Evolutionary conservation across 2,113 vertebrate species (phyloP).

Genomic region (rabbit (Oryctolagus cuniculus)): mOryCun1.1 NC_091442.1:8886001-8886500

Average conservation of each 20-base stretch:
- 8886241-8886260: not conserved
- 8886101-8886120: not conserved
- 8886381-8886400: not conserved
- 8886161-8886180: not conserved
- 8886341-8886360: not conserved
- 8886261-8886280: conserved; percentile 1
- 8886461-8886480: not conserved
- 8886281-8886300: not conserved
- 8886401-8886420: not conserved
- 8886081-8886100: not conserved
- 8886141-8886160: not conserved
- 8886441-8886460: not conserved
- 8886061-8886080: not conserved
- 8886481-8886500: not conserved
- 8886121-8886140: not conserved
- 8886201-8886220: not conserved
- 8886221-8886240: not conserved
- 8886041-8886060: not conserved
- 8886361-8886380: not conserved
- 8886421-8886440: not conserved
- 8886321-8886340: not conserved
- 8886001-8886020: not conserved
- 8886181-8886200: not conserved
- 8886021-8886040: not conserved
- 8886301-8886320: not conserved